Evolutionary conservation across 2,113 vertebrate genomes (phyloP), one percentile per base, ranked within the genome.

Genomic region (Coryphaenoides rupestris): DNA sequence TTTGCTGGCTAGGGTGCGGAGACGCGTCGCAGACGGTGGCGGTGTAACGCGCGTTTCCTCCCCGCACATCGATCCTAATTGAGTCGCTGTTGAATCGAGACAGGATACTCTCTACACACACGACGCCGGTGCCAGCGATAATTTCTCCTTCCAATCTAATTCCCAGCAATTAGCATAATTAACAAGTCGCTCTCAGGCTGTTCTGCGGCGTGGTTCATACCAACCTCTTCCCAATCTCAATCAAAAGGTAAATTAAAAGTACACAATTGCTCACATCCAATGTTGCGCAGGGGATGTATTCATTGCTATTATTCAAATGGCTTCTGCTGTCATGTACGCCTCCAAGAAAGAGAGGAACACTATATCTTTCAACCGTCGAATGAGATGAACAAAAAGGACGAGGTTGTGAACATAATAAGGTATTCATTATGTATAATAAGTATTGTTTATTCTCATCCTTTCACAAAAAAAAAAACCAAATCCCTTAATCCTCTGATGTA

Each of bases 61-160:
- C n/a, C 68, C 21, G 7, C 33, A 12, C 33, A 2, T 80, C 69
- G 70, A 72, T 77, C 60, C 70, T 84, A 79, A 87, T 77, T 81
- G n/a, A 79, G 82, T 67, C 58, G 54, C 69, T 81, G 85, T 86
- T 82, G 76, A 71, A 80, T 78, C 73, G 49, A 79, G 85, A 83
- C 86, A 78, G 63, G 61, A 68, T 46, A 9, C 28, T 63, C 24
- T 63, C 5, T 1, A 80, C 74, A 73, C 65, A 70, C 82, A 69
- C 80, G 79, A 80, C 63, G 74, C 70, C 33, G 9, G n/a, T n/a
- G 9, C 70, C 67, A 69, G 70, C 59, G 70, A 46, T 78, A 75
- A 77, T 84, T 79, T 76, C 19, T 76, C 63, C 60, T 70, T 62
- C 19, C 33, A 68, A 81, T 83, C 78, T 74, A 76, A 78, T 84